Base-by-base conservation (phyloP, 2,113 vertebrate genomes). In the Pavo muticus region DNA sequence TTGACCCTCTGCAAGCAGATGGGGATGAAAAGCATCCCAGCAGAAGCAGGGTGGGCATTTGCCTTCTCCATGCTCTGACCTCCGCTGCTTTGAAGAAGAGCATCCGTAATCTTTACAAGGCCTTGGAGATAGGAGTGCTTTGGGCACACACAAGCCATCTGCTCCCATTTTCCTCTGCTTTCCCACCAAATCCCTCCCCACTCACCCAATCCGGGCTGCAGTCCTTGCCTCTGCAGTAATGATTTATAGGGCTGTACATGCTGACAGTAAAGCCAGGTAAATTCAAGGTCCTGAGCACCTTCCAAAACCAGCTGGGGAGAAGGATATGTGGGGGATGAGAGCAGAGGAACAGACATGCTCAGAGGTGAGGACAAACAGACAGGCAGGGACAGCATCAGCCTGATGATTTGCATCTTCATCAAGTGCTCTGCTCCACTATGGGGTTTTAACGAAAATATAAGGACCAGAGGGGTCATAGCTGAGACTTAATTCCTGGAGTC, bases 1-100 rank as follows among this genome's bases (percentile, higher is more conserved):
- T 97, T 97, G 96, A 96, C 80, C 96, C 44, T 29, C 65, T 12
- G 1, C 39, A 83, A 91, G 70, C 92, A 92, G 87, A 73, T 60
- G 84, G 32, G 59, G 54, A 10, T 10, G 76, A 75, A 59, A 88
- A 60, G 68, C 48, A 3, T 76, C 87, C 64, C 5, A 0, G 44
- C 20, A 2, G 40, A 75, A 85, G 81, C 61, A 88, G 85, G 57
- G 70, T 74, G 77, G 59, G 56, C 0, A 1, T 47, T 76, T 0
- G 2, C 23, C 84, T 70, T 72, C 57, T 61, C 79, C 9, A 2
- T 1, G 2, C 70, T 80, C 44, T 76, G 23, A 12, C 88, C 79
- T 87, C 93, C 92, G 56, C 6, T 0, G 56, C 94, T 97, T 96
- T 96, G 94, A 96, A 96, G 87, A 91, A 79, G 72, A 0, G 0